Base-by-base conservation (phyloP, 2,888 invertebrate species). In the Folsomia manolachei region DNA sequence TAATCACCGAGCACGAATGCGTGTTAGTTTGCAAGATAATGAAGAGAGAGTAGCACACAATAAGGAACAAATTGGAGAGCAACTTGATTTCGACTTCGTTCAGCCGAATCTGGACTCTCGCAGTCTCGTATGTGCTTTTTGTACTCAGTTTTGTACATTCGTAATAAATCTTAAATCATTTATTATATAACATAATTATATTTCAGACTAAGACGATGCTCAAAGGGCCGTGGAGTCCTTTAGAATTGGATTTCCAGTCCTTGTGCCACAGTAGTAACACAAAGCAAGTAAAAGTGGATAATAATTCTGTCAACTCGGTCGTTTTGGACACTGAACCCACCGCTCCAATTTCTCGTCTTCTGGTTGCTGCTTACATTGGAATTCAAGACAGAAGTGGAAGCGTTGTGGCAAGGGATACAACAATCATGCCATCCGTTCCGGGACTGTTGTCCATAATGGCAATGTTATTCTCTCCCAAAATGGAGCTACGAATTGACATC, bases 401-500 rank as follows among this genome's bases (percentile, higher is more conserved):
- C 11, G 73, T 79, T 27, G 77, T 78, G 26, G 77, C 78, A 11
- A 71, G 76, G 0, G 89, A 92, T 82, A 95, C 95, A 0, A 95
- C 95, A 0, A 82, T 95, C n/a, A 90, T 97, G 92, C 96, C 96
- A 0, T 90, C 90, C 82, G 89, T 95, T 61, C 90, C 90, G 14
- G 95, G 95, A 0, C 87, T 97, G 73, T 89, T 91, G 0, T 88
- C 91, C 4, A 83, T 97, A 9, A 86, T 95, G 81, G 85, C 90
- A 0, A 84, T 97, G 70, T 86, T 95, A 0, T 97, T 97, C 84
- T 88, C 93, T 68, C 96, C 96, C 0, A 84, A 84, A 9, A 90
- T 91, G 83, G 94, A 95, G 85, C 68, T 79, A 23, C 71, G 80
- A 18, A 69, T 69, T 9, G 76, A 80, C 27, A 62, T 56, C 9